Base-by-base conservation (phyloP, 2,113 vertebrate genomes). In the Phycodurus eques region DNA sequence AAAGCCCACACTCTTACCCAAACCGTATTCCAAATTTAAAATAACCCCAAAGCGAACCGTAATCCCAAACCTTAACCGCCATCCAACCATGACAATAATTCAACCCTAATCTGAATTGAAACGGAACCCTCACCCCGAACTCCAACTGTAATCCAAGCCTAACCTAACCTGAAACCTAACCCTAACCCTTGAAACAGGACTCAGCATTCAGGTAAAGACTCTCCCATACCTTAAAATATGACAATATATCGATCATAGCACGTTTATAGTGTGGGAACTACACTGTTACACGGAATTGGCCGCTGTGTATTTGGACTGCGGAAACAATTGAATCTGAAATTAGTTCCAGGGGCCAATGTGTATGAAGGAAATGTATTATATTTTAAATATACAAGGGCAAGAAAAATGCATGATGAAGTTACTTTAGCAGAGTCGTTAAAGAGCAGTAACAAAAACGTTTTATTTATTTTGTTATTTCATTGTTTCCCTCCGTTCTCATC, bases 361-460 rank as follows among this genome's bases (percentile, higher is more conserved):
- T 19, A 22, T 54, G 8, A 54, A 54, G 20, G 14, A 51, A 51
- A 15, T 19, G 20, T 54, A 11, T n/a, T n/a, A n/a, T 22, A 20
- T 54, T 3, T 8, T 8, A 66, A 46, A 47, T 31, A 17, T 22
- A 14, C 14, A 66, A 66, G 13, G 13, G 42, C 39, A 35, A 53
- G 67, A 51, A 53, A 67, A 15, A 35, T 67, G 46, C 66, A 35
- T 53, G 17, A 51, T 67, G 31, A 53, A 67, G 66, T 67, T 33
- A 67, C 47, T 67, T 67, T 13, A 35, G 64, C 22, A 17, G n/a
- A 46, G 44, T 66, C 43, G 44, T 66, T 66, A 68, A 68, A 68
- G 42, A 44, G 39, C 62, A 65, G 62, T 44, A 44, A 44, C 62
- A 68, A 68, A 49, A 54, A 53, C 19, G 42, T 44, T 43, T 44